Percentiles rank a stretch among this genome's conserved stretches.
Conservation (phyloP, 1,140 invertebrate genomes). For the Alviniconcha marisindica region DNA sequence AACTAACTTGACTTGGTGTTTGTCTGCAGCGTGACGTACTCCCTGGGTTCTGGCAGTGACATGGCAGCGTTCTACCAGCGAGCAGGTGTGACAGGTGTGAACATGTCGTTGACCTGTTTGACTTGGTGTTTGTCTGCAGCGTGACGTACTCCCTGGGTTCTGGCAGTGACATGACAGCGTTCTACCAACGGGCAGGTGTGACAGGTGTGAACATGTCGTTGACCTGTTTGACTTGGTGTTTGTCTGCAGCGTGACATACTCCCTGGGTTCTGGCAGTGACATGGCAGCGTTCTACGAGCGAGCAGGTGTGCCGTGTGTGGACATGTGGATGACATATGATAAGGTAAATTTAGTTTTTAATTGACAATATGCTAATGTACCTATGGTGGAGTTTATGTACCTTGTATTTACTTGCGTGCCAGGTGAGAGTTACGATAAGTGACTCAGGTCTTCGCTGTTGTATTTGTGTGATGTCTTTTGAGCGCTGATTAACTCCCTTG, state of each 20-base stretch:
- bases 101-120: no score
- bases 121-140: no score
- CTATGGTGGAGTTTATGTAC: no score
- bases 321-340: constrained; percentile 70
- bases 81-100: constrained; percentile 73
- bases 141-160: constrained; percentile 68
- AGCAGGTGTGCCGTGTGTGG: constrained; percentile 73
- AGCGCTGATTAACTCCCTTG: no score
- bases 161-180: constrained; percentile 75
- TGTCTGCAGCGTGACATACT: constrained; percentile 58
- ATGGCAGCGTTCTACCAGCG: constrained; percentile 73
- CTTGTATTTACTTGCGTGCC: no score
- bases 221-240: no score
- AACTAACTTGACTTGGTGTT: no score
- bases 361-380: no score
- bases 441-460: no score
- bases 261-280: constrained; percentile 75
- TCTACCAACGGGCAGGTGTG: constrained; percentile 73
- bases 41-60: constrained; percentile 75
- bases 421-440: no score
- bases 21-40: constrained; percentile 55
- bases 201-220: constrained; percentile 72
- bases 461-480: no score
- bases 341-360: constrained; percentile 33
- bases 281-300: constrained; percentile 73